phyloP scores from a whole-genome alignment of 2,797 vertebrate species.

The Tauraco hartlaubi region DNA sequence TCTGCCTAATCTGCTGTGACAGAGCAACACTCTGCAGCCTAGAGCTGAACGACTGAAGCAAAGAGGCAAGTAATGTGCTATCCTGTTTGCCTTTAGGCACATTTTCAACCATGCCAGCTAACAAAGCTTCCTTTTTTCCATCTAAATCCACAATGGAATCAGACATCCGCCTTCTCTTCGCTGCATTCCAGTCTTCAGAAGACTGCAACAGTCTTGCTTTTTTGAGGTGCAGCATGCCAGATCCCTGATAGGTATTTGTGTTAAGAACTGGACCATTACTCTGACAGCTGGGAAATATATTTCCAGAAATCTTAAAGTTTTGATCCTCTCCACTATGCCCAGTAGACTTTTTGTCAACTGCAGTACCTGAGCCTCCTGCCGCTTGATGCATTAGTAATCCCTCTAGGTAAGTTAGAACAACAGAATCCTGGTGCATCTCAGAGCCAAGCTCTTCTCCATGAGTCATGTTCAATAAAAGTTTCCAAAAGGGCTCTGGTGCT shows the following conservation, averaged over 20 bases:
- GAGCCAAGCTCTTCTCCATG: constrained; percentile 99
- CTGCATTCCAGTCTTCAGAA: constrained; percentile 93
- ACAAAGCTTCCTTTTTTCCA: constrained; percentile 89
- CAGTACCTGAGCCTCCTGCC: constrained; percentile 93
- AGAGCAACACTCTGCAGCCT: constrained; percentile 96
- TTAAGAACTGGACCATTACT: constrained; percentile 88
- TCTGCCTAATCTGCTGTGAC: constrained; percentile 92
- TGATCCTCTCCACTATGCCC: constrained; percentile 89
- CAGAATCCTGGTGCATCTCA: constrained; percentile 99
- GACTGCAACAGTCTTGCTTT: constrained; percentile 94
- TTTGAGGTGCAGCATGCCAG: constrained; percentile 93
- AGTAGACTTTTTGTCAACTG: constrained; percentile 89
- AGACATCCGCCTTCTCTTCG: constrained; percentile 87
- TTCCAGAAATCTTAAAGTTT: constrained; percentile 87
- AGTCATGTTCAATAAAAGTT: constrained; percentile 99
- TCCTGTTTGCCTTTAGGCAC: constrained; percentile 92
- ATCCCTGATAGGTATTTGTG: constrained; percentile 84
- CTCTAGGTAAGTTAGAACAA: constrained; percentile 99
- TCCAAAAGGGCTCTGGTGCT: constrained; percentile 79
- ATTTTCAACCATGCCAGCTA: constrained; percentile 89
- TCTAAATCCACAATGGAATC: constrained; percentile 88
- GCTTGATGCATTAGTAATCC: constrained; percentile 99
- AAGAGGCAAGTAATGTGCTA: constrained; percentile 95
- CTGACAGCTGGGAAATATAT: constrained; percentile 84
- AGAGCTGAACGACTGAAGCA: constrained; percentile 98